These are phyloP conservation scores for Kobus ellipsiprymnus DNA, from an alignment of 2,113 vertebrate genomes.

Conservation along the genomic window DNA sequence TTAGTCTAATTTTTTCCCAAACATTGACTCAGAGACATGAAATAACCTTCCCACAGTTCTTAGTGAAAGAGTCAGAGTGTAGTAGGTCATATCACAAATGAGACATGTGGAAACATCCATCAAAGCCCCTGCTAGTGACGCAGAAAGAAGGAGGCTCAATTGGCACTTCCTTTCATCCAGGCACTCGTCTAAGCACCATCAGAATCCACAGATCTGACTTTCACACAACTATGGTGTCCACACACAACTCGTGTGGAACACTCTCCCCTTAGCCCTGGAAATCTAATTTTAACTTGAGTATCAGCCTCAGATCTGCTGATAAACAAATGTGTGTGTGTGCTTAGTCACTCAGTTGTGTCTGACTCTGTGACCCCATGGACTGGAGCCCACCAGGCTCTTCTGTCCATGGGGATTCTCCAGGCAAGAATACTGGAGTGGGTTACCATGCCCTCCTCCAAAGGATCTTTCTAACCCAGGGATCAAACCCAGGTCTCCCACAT, in stretches of 20 bases:
- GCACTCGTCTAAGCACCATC: background rate
- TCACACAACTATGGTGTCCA: background rate
- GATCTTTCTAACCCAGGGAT: background rate
- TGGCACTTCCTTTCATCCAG: background rate
- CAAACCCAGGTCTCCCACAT: background rate
- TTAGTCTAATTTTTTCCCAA: background rate
- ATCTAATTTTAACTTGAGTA: background rate
- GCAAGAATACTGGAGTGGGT: background rate
- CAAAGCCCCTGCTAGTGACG: too few species aligned
- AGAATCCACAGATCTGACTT: background rate
- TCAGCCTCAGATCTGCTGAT: background rate
- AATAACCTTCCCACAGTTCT: background rate
- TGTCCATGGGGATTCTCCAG: background rate
- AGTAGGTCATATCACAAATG: background rate
- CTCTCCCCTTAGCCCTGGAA: background rate
- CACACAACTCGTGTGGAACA: background rate
- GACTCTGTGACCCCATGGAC: background rate
- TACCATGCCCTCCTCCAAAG: background rate
- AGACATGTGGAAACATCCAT: background rate
- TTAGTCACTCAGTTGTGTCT: background rate
- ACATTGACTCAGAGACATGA: background rate
- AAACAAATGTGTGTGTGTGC: background rate
- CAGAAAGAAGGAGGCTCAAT: too few species aligned
- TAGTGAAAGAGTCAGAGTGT: background rate
- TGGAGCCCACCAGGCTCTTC: background rate